Evolutionary conservation across 2,113 vertebrate species (phyloP).

Genomic region (Taxidea taxus): DNA sequence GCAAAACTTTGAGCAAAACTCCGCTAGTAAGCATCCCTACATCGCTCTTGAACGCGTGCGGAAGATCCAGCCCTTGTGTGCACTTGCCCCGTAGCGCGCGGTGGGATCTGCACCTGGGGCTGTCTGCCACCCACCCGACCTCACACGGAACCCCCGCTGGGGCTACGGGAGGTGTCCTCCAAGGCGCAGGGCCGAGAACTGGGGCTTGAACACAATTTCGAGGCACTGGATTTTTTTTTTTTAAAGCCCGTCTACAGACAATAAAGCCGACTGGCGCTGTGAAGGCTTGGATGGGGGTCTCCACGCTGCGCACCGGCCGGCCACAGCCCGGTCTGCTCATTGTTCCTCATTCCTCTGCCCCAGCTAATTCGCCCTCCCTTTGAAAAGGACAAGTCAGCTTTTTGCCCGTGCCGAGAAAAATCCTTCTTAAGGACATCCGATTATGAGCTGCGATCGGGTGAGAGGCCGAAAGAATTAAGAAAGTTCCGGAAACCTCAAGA

Average conservation of each 20-base stretch:
- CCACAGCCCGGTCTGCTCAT: not conserved
- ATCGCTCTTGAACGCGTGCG: fast-evolving
- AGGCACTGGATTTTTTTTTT: not conserved
- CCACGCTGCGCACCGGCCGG: fast-evolving
- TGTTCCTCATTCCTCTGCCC: not conserved
- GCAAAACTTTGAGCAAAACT: not conserved
- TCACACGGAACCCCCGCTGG: not conserved
- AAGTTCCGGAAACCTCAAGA: not conserved
- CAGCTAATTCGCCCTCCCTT: not conserved
- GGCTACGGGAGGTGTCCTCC: not conserved
- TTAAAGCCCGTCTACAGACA: not conserved
- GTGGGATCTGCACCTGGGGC: not conserved
- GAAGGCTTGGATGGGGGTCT: not conserved
- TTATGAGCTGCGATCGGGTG: not conserved
- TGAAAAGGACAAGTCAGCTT: not conserved
- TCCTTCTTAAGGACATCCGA: not conserved
- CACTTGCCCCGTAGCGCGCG: fast-evolving
- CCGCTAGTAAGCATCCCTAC: not conserved
- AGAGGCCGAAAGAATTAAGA: constrained; percentile 43
- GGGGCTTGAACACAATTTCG: not conserved
- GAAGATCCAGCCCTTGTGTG: fast-evolving
- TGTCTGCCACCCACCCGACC: not conserved
- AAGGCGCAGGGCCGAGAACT: not conserved
- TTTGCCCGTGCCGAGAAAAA: not conserved
- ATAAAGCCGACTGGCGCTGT: not conserved